phyloP scores from a whole-genome alignment of 2,888 invertebrate genomes.

The Tanytarsus gracilentus region DNA sequence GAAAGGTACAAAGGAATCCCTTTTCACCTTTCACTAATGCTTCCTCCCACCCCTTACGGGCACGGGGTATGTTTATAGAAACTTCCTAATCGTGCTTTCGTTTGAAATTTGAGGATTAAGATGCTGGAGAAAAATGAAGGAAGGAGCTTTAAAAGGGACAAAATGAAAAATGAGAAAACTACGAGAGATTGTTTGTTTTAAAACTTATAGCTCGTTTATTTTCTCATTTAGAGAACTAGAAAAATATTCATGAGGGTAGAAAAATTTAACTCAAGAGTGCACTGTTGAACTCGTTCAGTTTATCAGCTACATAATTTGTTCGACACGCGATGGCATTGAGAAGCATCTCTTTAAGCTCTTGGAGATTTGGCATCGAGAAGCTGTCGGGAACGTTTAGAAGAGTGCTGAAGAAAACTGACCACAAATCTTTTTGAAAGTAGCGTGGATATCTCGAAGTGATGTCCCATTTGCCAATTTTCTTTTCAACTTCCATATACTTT shows the following conservation, averaged over 20 bases:
- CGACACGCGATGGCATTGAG: no score
- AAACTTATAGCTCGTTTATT: no score
- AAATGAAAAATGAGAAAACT: not conserved
- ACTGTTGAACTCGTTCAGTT: no score
- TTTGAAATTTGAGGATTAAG: not conserved
- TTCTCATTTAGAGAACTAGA: no score
- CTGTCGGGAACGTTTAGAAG: slow-evolving; percentile 76
- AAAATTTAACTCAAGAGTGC: no score
- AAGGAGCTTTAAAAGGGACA: no score
- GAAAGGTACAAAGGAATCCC: not conserved
- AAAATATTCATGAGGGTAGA: no score
- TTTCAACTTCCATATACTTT: slow-evolving; percentile 75
- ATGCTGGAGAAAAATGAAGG: not conserved
- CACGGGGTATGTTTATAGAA: not conserved
- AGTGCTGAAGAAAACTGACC: slow-evolving; percentile 72
- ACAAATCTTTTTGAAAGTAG: slow-evolving; percentile 45
- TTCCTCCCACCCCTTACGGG: not conserved
- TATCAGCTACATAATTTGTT: no score
- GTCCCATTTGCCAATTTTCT: slow-evolving; percentile 52
- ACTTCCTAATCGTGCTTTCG: not conserved
- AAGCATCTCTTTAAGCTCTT: slow-evolving; percentile 39
- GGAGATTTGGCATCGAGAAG: slow-evolving; percentile 62
- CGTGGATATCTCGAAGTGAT: slow-evolving; percentile 55
- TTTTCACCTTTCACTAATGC: not conserved
- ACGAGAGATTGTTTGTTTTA: no score